phyloP scores from a whole-genome alignment of 2,888 invertebrate species.

The Girardia tigrina region DNA sequence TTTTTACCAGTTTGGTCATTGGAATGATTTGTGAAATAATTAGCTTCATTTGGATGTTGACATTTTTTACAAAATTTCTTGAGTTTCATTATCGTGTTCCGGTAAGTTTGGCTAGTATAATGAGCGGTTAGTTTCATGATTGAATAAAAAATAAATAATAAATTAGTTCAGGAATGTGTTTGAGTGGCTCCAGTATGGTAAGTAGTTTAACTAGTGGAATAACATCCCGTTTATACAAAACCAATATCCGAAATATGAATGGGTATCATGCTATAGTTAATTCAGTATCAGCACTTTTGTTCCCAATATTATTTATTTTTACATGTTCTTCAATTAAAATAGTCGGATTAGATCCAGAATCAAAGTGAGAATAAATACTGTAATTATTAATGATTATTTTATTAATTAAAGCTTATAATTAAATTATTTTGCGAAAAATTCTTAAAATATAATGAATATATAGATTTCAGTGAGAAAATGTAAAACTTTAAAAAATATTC shows the following conservation, averaged over 20 bases:
- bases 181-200: neutral
- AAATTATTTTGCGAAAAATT: too few relatives aligned
- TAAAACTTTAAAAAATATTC: too few relatives aligned
- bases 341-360: neutral
- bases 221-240: neutral
- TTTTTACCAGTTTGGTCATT: neutral
- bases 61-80: conserved; percentile 30
- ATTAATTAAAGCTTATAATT: too few relatives aligned
- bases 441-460: too few relatives aligned
- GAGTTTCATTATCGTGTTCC: conserved; percentile 27
- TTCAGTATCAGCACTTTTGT: neutral
- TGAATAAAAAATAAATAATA: neutral
- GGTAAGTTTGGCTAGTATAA: conserved; percentile 6
- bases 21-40: conserved; percentile 24
- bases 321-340: neutral
- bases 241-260: neutral
- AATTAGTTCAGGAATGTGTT: neutral
- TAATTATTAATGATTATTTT: too few relatives aligned
- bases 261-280: neutral
- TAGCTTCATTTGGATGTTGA: conserved; percentile 25
- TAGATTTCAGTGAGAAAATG: too few relatives aligned
- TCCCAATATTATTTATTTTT: neutral
- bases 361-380: neutral
- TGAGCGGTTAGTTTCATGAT: conserved; percentile 10
- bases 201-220: neutral